phyloP scores from a whole-genome alignment of 2,888 invertebrate species.

The Drosophila aldrichi region DNA sequence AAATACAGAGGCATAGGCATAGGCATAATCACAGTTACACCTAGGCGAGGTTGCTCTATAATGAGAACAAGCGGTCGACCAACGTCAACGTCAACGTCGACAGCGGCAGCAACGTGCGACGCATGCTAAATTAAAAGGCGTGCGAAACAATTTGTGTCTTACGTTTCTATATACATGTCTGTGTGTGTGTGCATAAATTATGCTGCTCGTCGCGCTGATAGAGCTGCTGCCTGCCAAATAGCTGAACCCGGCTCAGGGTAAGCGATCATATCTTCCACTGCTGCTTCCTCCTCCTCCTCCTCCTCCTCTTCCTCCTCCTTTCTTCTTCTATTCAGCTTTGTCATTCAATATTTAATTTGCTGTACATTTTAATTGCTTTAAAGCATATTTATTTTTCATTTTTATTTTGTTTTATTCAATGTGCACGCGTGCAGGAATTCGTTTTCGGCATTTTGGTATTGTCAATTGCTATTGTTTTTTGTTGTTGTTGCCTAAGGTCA shows the following conservation, averaged over 20 bases:
- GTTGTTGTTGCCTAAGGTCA: conserved; percentile 69
- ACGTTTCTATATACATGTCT: conserved; percentile 10
- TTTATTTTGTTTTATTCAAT: conserved; percentile 26
- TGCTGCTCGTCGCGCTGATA: conserved; percentile 41
- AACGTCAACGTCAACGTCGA: conserved; percentile 26
- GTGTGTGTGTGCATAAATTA: conserved; percentile 49
- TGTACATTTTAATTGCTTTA: conserved; percentile 71
- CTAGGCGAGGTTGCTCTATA: conserved; percentile 50
- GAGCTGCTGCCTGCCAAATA: conserved; percentile 42
- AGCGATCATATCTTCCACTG: conserved; percentile 23
- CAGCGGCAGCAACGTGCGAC: conserved; percentile 57
- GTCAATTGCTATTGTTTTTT: conserved; percentile 39
- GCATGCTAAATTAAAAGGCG: conserved; percentile 75
- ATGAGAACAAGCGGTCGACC: conserved; percentile 66
- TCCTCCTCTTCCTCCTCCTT: conserved; percentile 6
- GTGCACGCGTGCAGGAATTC: conserved; percentile 73
- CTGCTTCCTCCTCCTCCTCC: conserved; percentile 10
- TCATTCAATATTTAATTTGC: conserved; percentile 74
- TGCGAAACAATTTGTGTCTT: conserved; percentile 66
- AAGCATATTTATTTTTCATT: conserved; percentile 22
- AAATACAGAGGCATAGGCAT: neutral
- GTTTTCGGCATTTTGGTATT: conserved; percentile 39
- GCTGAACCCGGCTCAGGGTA: conserved; percentile 27
- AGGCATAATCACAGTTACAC: conserved; percentile 29
- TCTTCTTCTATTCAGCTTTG: conserved; percentile 42